Conservation (phyloP, 2,888 invertebrate species). For the Germaria angustata region DNA sequence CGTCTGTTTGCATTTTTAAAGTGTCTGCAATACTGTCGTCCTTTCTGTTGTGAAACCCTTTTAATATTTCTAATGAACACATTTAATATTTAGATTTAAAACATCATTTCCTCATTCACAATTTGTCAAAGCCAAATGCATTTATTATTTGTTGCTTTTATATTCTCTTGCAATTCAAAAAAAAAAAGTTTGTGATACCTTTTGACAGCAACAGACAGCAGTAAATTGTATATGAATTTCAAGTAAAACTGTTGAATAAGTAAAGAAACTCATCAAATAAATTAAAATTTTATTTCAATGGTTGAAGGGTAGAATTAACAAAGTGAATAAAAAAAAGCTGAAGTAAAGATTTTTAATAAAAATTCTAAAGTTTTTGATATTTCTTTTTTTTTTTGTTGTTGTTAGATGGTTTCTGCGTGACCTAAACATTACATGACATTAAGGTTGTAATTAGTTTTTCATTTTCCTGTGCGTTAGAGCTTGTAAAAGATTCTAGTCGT, state of each 20-base stretch:
- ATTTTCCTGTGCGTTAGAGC: background rate
- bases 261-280: conserved; percentile 52
- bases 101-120: conserved; percentile 37
- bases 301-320: background rate
- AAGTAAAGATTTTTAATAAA: background rate
- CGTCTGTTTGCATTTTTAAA: background rate
- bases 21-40: background rate
- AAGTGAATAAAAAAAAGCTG: background rate
- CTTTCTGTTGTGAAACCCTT: conserved; percentile 20
- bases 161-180: background rate
- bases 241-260: conserved; percentile 3
- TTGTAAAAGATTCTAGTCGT: background rate
- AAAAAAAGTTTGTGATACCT: background rate
- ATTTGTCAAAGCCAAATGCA: conserved; percentile 45
- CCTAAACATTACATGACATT: background rate
- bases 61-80: conserved; percentile 38
- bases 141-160: background rate
- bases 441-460: background rate
- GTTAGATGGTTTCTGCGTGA: background rate
- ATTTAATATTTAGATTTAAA: conserved; percentile 45
- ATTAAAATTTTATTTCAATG: conserved; percentile 48
- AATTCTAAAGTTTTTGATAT: background rate
- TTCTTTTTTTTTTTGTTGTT: background rate
- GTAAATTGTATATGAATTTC: background rate
- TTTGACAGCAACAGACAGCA: conserved; percentile 8